A percentile compares a stretch with the other conserved stretches of the same genome.
Evolutionary conservation across 2,888 invertebrate species (phyloP).

Genomic region (Branchellion lobata): DNA sequence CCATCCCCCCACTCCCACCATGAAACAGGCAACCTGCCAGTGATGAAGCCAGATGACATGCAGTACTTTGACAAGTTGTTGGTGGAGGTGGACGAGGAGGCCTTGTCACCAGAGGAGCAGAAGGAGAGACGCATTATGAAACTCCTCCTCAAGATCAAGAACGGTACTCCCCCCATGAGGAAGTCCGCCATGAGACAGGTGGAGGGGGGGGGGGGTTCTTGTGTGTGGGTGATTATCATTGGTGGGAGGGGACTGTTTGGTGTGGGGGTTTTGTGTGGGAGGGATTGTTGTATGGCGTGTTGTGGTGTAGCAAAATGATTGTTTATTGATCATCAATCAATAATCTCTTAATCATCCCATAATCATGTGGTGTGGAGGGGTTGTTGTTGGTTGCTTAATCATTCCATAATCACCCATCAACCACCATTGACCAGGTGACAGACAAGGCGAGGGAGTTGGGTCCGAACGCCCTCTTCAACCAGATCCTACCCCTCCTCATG

Average conservation of each 20-base stretch:
- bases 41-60: conserved; percentile 98
- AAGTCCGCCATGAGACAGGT: conserved; percentile 65
- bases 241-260: no score
- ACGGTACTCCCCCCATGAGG: conserved; percentile 98
- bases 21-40: conserved; percentile 90
- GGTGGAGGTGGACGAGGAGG: conserved; percentile 92
- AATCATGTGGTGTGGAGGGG: no score
- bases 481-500: conserved; percentile 98
- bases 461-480: conserved; percentile 96
- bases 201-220: background rate
- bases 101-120: conserved; percentile 89
- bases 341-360: no score
- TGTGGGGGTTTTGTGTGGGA: no score
- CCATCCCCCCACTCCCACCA: background rate
- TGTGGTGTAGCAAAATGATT: no score
- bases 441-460: conserved; percentile 98
- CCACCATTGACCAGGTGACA: no score
- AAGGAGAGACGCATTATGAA: conserved; percentile 99
- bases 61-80: conserved; percentile 99
- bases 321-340: no score
- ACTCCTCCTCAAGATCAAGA: conserved; percentile 93
- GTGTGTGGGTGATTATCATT: background rate
- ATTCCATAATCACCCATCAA: background rate
- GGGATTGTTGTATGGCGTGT: no score
- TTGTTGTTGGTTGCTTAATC: no score